Evolutionary conservation across 2,113 vertebrate genomes (phyloP), one percentile per base, ranked within the genome.

Genomic region (Carassius carassius): DNA sequence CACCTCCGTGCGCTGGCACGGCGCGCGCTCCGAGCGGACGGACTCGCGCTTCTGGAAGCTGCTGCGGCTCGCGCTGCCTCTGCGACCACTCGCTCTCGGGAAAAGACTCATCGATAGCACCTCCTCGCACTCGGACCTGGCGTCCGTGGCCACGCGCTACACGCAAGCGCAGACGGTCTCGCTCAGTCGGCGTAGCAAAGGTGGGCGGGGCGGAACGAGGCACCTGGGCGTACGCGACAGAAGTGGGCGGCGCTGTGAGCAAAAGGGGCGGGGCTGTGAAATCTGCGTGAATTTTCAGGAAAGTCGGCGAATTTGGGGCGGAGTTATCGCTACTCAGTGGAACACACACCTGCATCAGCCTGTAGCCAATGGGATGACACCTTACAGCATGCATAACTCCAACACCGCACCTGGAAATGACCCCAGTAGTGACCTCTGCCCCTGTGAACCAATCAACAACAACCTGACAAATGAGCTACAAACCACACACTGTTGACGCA

Each of bases 61-160:
- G 0, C 49, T 97, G 84, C 88, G 96, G 51, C 90, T 98, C 0
- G 94, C 96, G 0, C 91, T 98, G 87, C 97, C 97, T 0, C 88
- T 97, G 54, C 92, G 94, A 51, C 97, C 96, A 3, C 93, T 98
- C 7, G 94, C 92, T 0, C 86, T 95, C 0, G 92, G 95, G 16
- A 58, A 93, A 0, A 92, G 96, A 88, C 92, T 97, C 93, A 97
- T 97, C 0, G 97, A 98, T 88, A 98, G 97, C 94, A 95, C 95
- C 0, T 99, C 97, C 0, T 97, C 97, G 0, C 97, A 97, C 88
- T 97, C 97, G 0, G 96, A 98, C 91, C 92, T 97, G 85, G 97
- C 96, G 2, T 88, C 94, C 11, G 91, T 95, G 37, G 89, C 93
- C 63, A 0, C 85, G 89, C 84, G 96, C 89, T 94, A 86, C 87